Conservation (phyloP, 2,888 invertebrate genomes). For the Trichopoda pennipes region DNA sequence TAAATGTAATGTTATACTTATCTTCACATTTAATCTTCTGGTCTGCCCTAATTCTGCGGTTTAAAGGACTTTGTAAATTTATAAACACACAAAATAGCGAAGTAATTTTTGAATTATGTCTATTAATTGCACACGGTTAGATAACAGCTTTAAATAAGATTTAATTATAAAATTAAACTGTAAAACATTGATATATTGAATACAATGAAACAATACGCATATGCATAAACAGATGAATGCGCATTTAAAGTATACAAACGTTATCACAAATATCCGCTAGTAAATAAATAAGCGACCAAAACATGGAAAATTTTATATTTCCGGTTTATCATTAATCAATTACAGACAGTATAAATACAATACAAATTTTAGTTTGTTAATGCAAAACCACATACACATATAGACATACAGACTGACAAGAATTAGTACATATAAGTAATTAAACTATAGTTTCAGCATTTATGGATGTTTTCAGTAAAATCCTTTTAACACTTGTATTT, state of each 20-base stretch:
- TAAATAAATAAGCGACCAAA: constrained; percentile 29
- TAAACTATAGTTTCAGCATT: constrained; percentile 4
- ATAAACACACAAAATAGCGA: too few species aligned
- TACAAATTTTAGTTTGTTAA: not conserved
- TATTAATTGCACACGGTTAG: too few species aligned
- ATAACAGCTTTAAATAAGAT: too few species aligned
- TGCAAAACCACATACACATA: not conserved
- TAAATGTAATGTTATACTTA: too few species aligned
- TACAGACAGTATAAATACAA: constrained; percentile 30
- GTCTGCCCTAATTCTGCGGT: too few species aligned
- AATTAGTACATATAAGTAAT: too few species aligned
- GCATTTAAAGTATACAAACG: not conserved
- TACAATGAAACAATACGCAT: too few species aligned
- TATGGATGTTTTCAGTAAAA: constrained; percentile 31
- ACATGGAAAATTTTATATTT: constrained; percentile 46
- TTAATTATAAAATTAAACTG: too few species aligned
- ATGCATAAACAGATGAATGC: not conserved
- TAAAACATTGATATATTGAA: too few species aligned
- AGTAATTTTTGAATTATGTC: too few species aligned
- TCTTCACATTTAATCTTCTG: too few species aligned
- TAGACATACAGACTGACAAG: not conserved
- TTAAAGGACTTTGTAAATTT: too few species aligned
- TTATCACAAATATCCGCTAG: not conserved
- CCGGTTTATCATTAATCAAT: constrained; percentile 63
- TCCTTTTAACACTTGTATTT: constrained; percentile 41